Evolutionary conservation across 92 coral and sea anemone species (phyloP).

Genomic region (Actinostola sp.): DNA sequence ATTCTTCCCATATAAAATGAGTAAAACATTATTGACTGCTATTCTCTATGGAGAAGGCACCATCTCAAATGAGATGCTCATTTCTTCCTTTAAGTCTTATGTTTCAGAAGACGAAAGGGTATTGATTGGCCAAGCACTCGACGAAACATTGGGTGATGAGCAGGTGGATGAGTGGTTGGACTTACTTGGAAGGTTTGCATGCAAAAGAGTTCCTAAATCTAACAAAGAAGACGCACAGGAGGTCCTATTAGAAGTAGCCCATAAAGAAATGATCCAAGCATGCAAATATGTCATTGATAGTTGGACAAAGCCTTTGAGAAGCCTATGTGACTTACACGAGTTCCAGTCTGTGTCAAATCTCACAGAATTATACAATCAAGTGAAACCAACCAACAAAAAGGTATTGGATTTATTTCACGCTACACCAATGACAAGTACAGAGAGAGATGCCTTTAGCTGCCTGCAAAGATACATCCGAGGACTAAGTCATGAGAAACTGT

Average conservation of each 20-base stretch:
- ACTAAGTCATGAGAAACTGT: constrained; percentile 25
- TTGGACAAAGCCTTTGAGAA: constrained; percentile 28
- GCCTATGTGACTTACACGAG: neutral
- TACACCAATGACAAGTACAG: constrained; percentile 29
- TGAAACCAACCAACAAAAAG: constrained; percentile 53
- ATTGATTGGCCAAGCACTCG: constrained; percentile 30
- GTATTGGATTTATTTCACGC: constrained; percentile 43
- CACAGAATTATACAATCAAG: constrained; percentile 28
- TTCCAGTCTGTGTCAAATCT: constrained; percentile 16
- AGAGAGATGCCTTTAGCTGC: constrained; percentile 36
- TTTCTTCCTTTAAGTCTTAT: constrained; percentile 41
- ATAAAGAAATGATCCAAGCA: constrained; percentile 68
- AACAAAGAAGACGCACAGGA: constrained; percentile 25
- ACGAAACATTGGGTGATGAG: constrained; percentile 15
- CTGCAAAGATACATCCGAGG: constrained; percentile 51
- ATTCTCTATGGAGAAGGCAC: constrained; percentile 35
- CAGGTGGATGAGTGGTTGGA: constrained; percentile 48
- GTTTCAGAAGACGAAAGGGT: constrained; percentile 55
- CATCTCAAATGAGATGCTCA: constrained; percentile 28
- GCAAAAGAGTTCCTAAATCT: constrained; percentile 44
- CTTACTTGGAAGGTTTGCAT: constrained; percentile 53
- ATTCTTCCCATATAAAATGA: constrained; percentile 43
- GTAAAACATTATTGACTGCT: constrained; percentile 31
- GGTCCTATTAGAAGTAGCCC: constrained; percentile 56
- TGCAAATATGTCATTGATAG: constrained; percentile 51